phyloP scores from a whole-genome alignment of 2,113 vertebrate species.

The Poeciliopsis occidentalis region DNA sequence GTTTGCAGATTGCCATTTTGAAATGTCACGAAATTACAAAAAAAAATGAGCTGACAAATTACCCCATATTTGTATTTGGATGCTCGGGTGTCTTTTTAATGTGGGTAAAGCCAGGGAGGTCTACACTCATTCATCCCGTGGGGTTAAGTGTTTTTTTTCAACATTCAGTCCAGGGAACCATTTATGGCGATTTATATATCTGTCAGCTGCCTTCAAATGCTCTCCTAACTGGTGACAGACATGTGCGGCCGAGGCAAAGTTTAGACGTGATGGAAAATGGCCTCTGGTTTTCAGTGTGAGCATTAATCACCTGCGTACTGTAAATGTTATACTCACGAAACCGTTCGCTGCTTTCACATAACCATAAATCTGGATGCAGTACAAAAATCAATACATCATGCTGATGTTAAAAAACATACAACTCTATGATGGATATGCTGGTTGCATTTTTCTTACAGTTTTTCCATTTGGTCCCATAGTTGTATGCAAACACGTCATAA shows the following conservation, averaged over 20 bases:
- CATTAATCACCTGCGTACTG: conserved; percentile 72
- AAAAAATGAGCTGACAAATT: conserved; percentile 64
- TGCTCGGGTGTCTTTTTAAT: conserved; percentile 77
- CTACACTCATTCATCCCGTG: conserved; percentile 54
- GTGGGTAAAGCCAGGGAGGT: conserved; percentile 73
- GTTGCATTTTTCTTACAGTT: conserved; percentile 38
- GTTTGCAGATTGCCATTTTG: conserved; percentile 74
- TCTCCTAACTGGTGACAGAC: conserved; percentile 70
- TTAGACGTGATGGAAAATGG: conserved; percentile 70
- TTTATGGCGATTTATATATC: conserved; percentile 71
- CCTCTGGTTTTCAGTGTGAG: conserved; percentile 53
- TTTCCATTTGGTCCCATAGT: conserved; percentile 33
- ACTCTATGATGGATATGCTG: conserved; percentile 43
- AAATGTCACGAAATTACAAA: conserved; percentile 67
- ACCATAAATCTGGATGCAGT: conserved; percentile 56
- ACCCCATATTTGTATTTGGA: conserved; percentile 74
- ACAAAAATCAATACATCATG: conserved; percentile 62
- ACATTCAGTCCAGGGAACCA: conserved; percentile 64
- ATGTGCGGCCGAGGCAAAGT: conserved; percentile 63
- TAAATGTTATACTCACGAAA: conserved; percentile 65
- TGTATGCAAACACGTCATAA: conserved; percentile 43
- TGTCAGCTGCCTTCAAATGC: conserved; percentile 61
- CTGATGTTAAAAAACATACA: conserved; percentile 67
- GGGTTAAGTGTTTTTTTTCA: conserved; percentile 68
- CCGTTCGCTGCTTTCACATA: conserved; percentile 57